phyloP scores from a whole-genome alignment of 2,113 vertebrate genomes.

The Coryphaenoides rupestris region DNA sequence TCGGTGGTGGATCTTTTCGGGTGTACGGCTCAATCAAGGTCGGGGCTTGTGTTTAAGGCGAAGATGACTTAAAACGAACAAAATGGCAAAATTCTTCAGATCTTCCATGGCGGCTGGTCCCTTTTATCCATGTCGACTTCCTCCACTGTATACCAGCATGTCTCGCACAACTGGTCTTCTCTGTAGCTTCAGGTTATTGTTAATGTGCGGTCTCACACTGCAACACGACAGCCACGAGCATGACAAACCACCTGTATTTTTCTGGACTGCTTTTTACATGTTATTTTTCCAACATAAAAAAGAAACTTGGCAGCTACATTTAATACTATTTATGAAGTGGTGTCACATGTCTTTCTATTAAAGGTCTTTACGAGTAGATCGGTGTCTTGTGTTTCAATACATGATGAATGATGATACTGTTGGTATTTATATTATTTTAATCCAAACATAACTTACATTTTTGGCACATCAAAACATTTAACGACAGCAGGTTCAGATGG shows the following conservation, averaged over 20 bases:
- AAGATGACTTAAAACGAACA: constrained; percentile 11
- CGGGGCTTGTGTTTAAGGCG: background rate
- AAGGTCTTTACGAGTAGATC: constrained; percentile 68
- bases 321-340: constrained; percentile 75
- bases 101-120: constrained; percentile 31
- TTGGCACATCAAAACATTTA: background rate
- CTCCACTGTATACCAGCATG: constrained; percentile 53
- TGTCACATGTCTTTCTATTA: constrained; percentile 79
- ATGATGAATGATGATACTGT: background rate
- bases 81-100: constrained; percentile 23
- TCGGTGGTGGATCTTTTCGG: constrained; percentile 22
- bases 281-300: constrained; percentile 60
- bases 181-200: constrained; percentile 16
- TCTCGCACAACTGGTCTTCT: constrained; percentile 23
- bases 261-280: constrained; percentile 66
- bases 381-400: constrained; percentile 10
- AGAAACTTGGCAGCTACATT: constrained; percentile 77
- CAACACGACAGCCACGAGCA: constrained; percentile 26
- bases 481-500: constrained; percentile 2
- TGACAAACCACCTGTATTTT: constrained; percentile 47
- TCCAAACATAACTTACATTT: background rate
- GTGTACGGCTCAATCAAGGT: constrained; percentile 6
- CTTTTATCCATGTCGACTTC: constrained; percentile 18
- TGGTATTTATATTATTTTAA: background rate
- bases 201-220: constrained; percentile 15